A percentile compares a stretch with the other conserved stretches of the same genome.
Evolutionary conservation across 2,113 vertebrate genomes (phyloP).

Genomic region (Periophthalmus modestus): DNA sequence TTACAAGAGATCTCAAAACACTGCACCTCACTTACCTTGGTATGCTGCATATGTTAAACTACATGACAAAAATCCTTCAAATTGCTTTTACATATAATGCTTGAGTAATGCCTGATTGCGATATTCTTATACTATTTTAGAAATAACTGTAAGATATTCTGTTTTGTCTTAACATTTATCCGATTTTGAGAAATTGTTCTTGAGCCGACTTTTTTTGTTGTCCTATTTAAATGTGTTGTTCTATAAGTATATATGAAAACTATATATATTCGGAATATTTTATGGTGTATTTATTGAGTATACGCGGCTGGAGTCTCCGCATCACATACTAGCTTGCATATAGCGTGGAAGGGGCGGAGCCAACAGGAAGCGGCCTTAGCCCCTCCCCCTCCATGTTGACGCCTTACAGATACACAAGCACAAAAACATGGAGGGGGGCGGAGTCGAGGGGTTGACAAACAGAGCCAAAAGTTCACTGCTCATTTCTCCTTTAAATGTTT

Average conservation of each 20-base stretch:
- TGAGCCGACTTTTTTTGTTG: conserved; percentile 79
- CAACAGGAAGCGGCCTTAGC: conserved; percentile 47
- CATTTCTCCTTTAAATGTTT: conserved; percentile 15
- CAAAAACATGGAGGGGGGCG: conserved; percentile 66
- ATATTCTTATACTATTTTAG: conserved; percentile 82
- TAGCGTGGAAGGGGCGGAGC: conserved; percentile 59
- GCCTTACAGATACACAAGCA: conserved; percentile 73
- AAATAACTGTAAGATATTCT: conserved; percentile 72
- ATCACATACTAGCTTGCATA: conserved; percentile 37
- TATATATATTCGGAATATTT: conserved; percentile 82
- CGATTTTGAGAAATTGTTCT: conserved; percentile 69
- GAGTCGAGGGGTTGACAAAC: conserved; percentile 9
- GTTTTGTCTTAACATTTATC: conserved; percentile 83
- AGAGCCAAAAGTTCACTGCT: conserved; percentile 22
- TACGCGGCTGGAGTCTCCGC: conserved; percentile 72
- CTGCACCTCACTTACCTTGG: conserved; percentile 91
- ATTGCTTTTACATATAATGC: conserved; percentile 84
- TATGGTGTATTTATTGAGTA: conserved; percentile 83
- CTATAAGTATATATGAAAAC: conserved; percentile 72
- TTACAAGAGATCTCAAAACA: conserved; percentile 80
- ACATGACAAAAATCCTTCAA: conserved; percentile 83
- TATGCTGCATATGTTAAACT: conserved; percentile 90
- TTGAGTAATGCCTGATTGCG: conserved; percentile 83
- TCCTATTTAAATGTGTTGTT: conserved; percentile 82
- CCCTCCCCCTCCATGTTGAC: conserved; percentile 62